Percentiles rank a stretch among this genome's conserved stretches.
Conservation (phyloP, 2,888 invertebrate genomes). For the Troides aeacus region DNA sequence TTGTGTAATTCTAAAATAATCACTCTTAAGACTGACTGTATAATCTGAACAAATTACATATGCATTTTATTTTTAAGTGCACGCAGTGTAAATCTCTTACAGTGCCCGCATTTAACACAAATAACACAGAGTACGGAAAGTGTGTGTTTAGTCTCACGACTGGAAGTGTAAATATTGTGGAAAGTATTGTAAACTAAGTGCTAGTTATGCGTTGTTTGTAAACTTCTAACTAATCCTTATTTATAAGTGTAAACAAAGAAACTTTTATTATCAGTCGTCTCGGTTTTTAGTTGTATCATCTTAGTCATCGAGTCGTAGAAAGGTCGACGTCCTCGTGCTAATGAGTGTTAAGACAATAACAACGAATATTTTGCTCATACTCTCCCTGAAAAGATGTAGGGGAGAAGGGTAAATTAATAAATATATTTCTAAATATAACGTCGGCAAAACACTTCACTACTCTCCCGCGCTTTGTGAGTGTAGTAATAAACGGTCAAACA, state of each 20-base stretch:
- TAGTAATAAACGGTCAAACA: slow-evolving; percentile 22
- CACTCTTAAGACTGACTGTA: neutral
- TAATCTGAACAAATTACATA: slow-evolving; percentile 9
- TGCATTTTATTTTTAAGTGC: slow-evolving; percentile 17
- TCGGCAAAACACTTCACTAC: slow-evolving; percentile 9
- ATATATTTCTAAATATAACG: slow-evolving; percentile 10
- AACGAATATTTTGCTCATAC: neutral
- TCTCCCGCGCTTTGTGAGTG: slow-evolving; percentile 12
- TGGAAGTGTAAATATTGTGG: slow-evolving; percentile 28
- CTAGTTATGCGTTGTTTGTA: slow-evolving; percentile 15
- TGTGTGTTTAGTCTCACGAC: slow-evolving; percentile 26
- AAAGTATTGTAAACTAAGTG: slow-evolving; percentile 28
- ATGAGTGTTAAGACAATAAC: neutral
- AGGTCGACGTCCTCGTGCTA: neutral
- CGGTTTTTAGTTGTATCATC: neutral
- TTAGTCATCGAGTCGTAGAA: neutral
- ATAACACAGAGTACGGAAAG: slow-evolving; percentile 12
- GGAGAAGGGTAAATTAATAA: slow-evolving; percentile 4
- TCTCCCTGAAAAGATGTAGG: neutral
- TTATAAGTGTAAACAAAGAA: slow-evolving; percentile 17
- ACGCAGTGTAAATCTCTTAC: slow-evolving; percentile 12
- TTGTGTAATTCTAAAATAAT: neutral
- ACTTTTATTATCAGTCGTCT: neutral
- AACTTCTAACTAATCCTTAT: slow-evolving; percentile 21
- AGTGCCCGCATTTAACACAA: slow-evolving; percentile 18